These are phyloP conservation scores for Latheticus oryzae DNA, from an alignment of 2,888 invertebrate species.

Conservation along the genomic window DNA sequence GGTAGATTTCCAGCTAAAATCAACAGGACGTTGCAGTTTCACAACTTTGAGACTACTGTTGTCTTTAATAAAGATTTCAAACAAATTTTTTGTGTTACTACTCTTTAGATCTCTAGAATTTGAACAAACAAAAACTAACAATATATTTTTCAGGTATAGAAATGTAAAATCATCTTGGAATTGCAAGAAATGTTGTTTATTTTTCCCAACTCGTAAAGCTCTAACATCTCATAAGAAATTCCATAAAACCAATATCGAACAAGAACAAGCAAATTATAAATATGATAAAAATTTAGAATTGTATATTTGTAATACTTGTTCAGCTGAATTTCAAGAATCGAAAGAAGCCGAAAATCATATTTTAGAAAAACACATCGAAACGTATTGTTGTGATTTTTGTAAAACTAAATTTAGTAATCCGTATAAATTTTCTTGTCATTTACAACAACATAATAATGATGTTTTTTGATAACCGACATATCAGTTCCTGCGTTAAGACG, in stretches of 20 bases:
- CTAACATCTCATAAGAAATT: slow-evolving; percentile 56
- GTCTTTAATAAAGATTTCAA: too few relatives aligned
- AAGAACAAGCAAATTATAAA: slow-evolving; percentile 51
- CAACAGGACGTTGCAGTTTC: too few relatives aligned
- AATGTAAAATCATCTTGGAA: too few relatives aligned
- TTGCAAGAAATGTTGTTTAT: slow-evolving; percentile 56
- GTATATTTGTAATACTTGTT: slow-evolving; percentile 56
- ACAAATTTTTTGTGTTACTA: too few relatives aligned
- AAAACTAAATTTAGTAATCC: slow-evolving; percentile 56
- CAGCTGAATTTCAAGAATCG: slow-evolving; percentile 54
- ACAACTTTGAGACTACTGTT: too few relatives aligned
- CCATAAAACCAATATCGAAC: slow-evolving; percentile 61
- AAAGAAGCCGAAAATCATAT: slow-evolving; percentile 55
- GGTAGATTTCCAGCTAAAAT: too few relatives aligned
- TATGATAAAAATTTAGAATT: slow-evolving; percentile 54
- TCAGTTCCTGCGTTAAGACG: too few relatives aligned
- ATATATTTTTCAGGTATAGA: too few relatives aligned
- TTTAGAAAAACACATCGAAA: slow-evolving; percentile 52
- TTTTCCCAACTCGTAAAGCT: slow-evolving; percentile 52
- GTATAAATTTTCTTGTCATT: slow-evolving; percentile 59
- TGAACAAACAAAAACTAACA: too few relatives aligned
- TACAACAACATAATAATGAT: slow-evolving; percentile 55
- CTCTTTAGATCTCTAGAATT: too few relatives aligned
- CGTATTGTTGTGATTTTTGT: slow-evolving; percentile 64
- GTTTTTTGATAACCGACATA: too few relatives aligned